Conservation (phyloP, 2,888 invertebrate species). For the Tricholauxania praeusta region DNA sequence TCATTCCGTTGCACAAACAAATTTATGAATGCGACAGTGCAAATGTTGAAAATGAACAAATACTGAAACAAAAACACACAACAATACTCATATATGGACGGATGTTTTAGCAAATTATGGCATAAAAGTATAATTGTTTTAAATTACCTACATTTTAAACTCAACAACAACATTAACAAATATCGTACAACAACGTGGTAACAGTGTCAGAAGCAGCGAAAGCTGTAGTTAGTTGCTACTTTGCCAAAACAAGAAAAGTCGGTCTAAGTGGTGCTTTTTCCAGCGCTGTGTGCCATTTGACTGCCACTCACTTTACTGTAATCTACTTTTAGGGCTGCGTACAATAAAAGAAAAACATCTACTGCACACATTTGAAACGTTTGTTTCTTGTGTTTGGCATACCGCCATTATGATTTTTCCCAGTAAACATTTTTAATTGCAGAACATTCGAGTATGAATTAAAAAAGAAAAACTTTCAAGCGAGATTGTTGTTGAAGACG, state of each 20-base stretch:
- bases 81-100: not conserved
- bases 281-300: no score
- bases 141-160: not conserved
- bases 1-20: not conserved
- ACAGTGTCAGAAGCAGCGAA: not conserved
- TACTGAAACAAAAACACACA: not conserved
- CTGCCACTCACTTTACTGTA: not conserved
- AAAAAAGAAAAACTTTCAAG: no score
- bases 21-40: constrained; percentile 30
- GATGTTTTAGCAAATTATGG: constrained; percentile 8
- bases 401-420: not conserved
- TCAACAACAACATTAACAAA: not conserved
- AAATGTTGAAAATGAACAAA: not conserved
- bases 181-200: not conserved
- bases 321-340: constrained; percentile 24
- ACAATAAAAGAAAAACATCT: no score
- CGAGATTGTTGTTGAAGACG: no score
- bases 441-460: no score
- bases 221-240: no score
- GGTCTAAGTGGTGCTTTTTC: no score
- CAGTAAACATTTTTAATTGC: no score
- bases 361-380: not conserved
- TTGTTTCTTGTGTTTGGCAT: not conserved
- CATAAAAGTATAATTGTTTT: constrained; percentile 20
- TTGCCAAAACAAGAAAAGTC: no score